A percentile compares a stretch with the other conserved stretches of the same genome.
phyloP scores from a whole-genome alignment of 2,888 invertebrate species.

The Bursaphelenchus okinawaensis region DNA sequence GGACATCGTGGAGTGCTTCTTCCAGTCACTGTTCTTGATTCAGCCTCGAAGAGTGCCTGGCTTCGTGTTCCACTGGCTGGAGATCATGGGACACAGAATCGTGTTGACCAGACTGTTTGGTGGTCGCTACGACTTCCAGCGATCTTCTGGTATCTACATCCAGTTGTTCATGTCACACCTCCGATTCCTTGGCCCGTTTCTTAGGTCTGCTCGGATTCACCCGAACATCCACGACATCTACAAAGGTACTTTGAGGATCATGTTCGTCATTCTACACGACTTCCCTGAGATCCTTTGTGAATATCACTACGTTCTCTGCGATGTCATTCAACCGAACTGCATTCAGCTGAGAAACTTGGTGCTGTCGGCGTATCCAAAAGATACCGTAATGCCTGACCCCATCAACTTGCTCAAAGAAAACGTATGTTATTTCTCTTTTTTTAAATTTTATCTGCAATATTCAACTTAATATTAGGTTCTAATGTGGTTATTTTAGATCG shows the following conservation, averaged over 20 bases:
- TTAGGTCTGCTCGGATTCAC: constrained; percentile 90
- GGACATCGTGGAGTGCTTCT: constrained; percentile 84
- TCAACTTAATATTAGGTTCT: background rate
- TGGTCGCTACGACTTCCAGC: constrained; percentile 30
- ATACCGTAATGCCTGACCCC: constrained; percentile 96
- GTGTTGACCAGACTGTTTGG: constrained; percentile 86
- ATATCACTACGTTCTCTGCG: constrained; percentile 97
- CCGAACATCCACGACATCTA: constrained; percentile 87
- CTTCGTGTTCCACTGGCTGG: constrained; percentile 96
- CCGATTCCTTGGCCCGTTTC: constrained; percentile 90
- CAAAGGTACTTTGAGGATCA: constrained; percentile 81
- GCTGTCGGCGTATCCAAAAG: constrained; percentile 91
- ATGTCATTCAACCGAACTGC: constrained; percentile 97
- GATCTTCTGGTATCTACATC: constrained; percentile 71
- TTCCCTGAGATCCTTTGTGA: constrained; percentile 99
- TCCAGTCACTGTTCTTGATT: constrained; percentile 68
- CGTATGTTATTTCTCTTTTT: background rate
- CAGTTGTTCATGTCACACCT: constrained; percentile 90
- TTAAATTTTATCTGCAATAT: background rate
- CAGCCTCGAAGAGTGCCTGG: constrained; percentile 87
- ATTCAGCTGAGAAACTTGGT: constrained; percentile 97
- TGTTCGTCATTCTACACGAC: constrained; percentile 90
- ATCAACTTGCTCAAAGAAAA: constrained; percentile 62
- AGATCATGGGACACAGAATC: constrained; percentile 89
- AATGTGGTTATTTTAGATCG: constrained; percentile 42